These are phyloP conservation scores for Xenus cinereus DNA, from an alignment of 2,113 vertebrate species.

Conservation along the genomic window DNA sequence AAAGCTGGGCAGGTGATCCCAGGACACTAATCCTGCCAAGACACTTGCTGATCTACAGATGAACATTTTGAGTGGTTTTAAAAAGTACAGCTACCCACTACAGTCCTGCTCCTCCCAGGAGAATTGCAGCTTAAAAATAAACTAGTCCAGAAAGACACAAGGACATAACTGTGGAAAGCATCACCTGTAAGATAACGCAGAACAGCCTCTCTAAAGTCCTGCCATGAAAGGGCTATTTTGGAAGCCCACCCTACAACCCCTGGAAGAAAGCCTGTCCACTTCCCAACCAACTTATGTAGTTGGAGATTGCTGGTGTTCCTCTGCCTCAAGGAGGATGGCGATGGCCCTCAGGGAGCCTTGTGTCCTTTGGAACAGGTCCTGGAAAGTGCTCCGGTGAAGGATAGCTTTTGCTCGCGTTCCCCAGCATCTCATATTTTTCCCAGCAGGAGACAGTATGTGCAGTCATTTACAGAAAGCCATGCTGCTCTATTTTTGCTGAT, in stretches of 20 bases:
- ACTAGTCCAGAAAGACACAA: neutral
- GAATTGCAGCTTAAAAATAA: neutral
- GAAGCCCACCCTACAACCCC: neutral
- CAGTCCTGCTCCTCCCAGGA: neutral
- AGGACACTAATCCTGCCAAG: neutral
- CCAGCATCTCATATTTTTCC: slow-evolving; percentile 55
- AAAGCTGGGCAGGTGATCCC: neutral
- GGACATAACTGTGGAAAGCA: neutral
- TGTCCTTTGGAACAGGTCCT: slow-evolving; percentile 51
- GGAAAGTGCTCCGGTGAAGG: slow-evolving; percentile 58
- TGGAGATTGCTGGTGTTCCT: neutral
- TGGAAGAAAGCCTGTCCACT: neutral
- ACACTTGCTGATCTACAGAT: neutral
- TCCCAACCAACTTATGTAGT: neutral
- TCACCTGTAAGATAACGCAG: neutral
- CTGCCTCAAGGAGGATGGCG: slow-evolving; percentile 15
- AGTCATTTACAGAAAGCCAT: slow-evolving; percentile 44
- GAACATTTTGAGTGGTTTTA: rapidly evolving
- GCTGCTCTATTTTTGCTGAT: slow-evolving; percentile 31
- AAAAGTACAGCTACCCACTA: neutral
- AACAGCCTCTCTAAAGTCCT: neutral
- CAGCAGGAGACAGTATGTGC: slow-evolving; percentile 38
- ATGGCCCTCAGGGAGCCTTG: neutral
- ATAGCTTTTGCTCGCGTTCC: neutral
- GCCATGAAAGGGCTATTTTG: neutral